Base-by-base conservation (phyloP, 2,797 vertebrate species). In the Gastrophryne carolinensis region DNA sequence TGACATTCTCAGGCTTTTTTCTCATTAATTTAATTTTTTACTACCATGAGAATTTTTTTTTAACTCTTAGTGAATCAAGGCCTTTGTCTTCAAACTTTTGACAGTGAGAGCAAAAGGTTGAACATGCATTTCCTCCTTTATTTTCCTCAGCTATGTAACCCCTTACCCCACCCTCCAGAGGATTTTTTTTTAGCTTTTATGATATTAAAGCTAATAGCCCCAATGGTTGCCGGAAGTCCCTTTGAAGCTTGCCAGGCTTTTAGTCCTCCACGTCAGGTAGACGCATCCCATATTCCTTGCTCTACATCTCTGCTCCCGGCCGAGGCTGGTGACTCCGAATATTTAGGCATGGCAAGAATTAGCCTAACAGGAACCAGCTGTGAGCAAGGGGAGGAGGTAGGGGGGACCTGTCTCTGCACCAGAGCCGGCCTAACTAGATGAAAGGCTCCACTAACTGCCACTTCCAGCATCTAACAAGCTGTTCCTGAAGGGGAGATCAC, bases 381-480 rank as follows among this genome's bases (percentile, higher is more conserved):
- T 56, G 24, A 50, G 10, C 15, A n/a, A n/a, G n/a, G n/a, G n/a
- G n/a, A n/a, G n/a, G n/a, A n/a, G n/a, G n/a, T n/a, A n/a, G n/a
- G n/a, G n/a, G 47, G 50, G 30, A 66, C 68, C 61, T 72, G 68
- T 60, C 68, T 72, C 41, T 66, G 53, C 29, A 23, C 23, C 5
- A 47, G 30, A 52, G 30, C 19, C 68, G 17, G 29, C 26, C 41
- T 32, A 13, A 4, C 4, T 24, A 78, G 75, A 78, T 78, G 75
- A 78, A 78, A 78, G 75, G 75, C 60, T 53, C 21, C 2, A 34
- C n/a, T 41, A n/a, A 26, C 62, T 58, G 68, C 75, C 75, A 72
- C 69, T 66, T 78, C 75, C 60, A 78, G 68, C 32, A 37, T 58
- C 60, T 78, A 66, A 78, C 75, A 78, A 78, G 75, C 75, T 78